Evolutionary conservation across 1,140 invertebrate species (phyloP), one percentile per base, ranked within the genome.

Genomic region (Hesperophylax magnus): DNA sequence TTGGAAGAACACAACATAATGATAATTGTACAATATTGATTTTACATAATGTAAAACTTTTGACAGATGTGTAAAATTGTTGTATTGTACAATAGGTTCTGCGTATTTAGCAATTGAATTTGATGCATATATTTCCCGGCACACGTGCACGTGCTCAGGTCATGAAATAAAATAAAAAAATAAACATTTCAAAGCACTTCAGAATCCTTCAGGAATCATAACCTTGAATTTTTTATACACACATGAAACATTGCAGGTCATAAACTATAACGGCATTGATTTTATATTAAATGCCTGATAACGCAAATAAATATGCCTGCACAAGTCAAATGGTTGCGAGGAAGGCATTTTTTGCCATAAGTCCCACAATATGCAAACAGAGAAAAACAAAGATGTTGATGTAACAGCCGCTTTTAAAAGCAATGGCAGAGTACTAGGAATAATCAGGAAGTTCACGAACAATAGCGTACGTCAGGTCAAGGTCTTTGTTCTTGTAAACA

Each of bases 181-280:
- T 53, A 47, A 72, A 72, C 69, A 72, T 47, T 52, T 8, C 34
- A 47, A 47, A 72, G 53, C 69, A 72, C 69, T 52, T 8, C 34
- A 47, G 52, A 20, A 20, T 75, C 54, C 54, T 67, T 22, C 15
- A 75, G 27, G 24, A 78, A 69, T 71, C 67, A 69, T 79, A 79
- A 79, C 77, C 77, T 79, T 79, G 67, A 79, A 71, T 79, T 71
- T 77, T 77, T 77, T 61, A 34, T 67, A 24, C 34, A 27, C 60
- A 60, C 63, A 54, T 52, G n/a, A 75, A 81, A 81, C 72, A 77
- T 52, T 80, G 81, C 78, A 80, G 74, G 76, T 80, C 81, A 83
- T 81, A 74, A 58, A 78, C 71, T 84, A 80, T 81, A 72, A 22
- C 63, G 20, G 60, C 65, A 79, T 79, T 72, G 77, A 72, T 79